Base-by-base conservation (phyloP, 2,113 vertebrate species). In the Hemiscyllium ocellatum region DNA sequence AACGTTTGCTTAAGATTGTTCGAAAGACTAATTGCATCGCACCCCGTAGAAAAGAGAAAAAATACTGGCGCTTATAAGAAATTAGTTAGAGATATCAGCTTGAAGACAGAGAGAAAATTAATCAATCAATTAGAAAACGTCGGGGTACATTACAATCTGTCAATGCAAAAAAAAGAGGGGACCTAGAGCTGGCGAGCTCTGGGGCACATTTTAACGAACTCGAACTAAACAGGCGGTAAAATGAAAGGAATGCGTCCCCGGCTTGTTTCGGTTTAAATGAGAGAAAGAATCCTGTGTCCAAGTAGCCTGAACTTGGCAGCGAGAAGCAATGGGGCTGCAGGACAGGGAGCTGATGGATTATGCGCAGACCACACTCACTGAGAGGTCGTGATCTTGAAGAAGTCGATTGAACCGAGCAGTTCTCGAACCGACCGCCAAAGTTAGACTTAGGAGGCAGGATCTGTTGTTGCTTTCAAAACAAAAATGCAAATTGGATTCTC, bases 1-100 rank as follows among this genome's bases (percentile, higher is more conserved):
- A 95, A 95, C 69, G 94, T 95, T 95, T 95, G 94, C 17, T 95
- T 95, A 95, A 95, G 66, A 95, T 95, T 95, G 94, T 52, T 95
- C 42, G 47, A 69, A 72, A 76, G 94, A 95, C 94, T 95, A 95
- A 95, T 95, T 95, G 94, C 94, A 29, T 19, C 13, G 29, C 94
- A 72, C 42, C 94, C 69, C 24, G 72, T 76, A 26, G 94, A 7
- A 61, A 61, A 47, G 42, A 1, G 10, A 61, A 56, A 95, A 42
- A 95, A 70, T 20, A 47, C 66, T 42, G 26, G 93, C 68, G 94
- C 94, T 69, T 95, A 72, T 72, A 95, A 95, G 19, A 72, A 95
- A 95, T 50, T 95, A 95, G 94, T 70, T 33, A 69, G 42, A 72
- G 94, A 95, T 72, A 95, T 95, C 93, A 95, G 68, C 37, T 66